Evolutionary conservation across 2,797 vertebrate species (phyloP), one percentile per base, ranked within the genome.

Genomic region (Microctenopoma stevenorrisi): DNA sequence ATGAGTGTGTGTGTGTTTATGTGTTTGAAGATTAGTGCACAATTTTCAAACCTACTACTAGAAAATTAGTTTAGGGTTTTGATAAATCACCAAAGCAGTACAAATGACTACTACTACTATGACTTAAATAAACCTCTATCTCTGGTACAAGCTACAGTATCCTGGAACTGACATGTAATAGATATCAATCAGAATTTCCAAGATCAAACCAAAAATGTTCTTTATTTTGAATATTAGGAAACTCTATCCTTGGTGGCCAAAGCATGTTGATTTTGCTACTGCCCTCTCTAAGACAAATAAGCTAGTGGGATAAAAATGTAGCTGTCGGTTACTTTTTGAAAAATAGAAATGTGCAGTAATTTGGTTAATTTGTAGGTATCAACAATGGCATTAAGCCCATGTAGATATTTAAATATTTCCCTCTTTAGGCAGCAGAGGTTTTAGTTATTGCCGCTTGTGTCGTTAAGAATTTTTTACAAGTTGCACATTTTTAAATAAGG

Each of bases 391-490:
- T 69, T 54, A 78, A 79, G 7, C 66, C 55, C 44, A 59, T 73
- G 75, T 64, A 73, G 68, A 72, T 80, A 66, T 78, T 15, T 76
- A 76, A 14, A 79, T 71, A 61, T 73, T 79, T 49, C 74, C 60
- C 33, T 47, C 59, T 76, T 70, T 74, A 16, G 51, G 58, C 59
- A 54, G 51, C 46, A 0, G 48, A 46, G 37, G 30, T 56, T 79
- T 71, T 68, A 64, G 18, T 64, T 76, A 59, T 55, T 60, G 54
- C 26, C 13, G 67, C 42, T 81, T 68, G 52, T 53, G 37, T 75
- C 51, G 65, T 33, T 74, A 56, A 74, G 75, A 66, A 68, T 8
- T 35, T 35, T 35, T 35, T 35, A 9, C 7, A 35, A 35, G 33
- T 84, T 56, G 16, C 49, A 52, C 63, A 59, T 78, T 81, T 76